Evolutionary conservation across 2,888 invertebrate genomes (phyloP).

Genomic region (Ecliptopera silaceata): DNA sequence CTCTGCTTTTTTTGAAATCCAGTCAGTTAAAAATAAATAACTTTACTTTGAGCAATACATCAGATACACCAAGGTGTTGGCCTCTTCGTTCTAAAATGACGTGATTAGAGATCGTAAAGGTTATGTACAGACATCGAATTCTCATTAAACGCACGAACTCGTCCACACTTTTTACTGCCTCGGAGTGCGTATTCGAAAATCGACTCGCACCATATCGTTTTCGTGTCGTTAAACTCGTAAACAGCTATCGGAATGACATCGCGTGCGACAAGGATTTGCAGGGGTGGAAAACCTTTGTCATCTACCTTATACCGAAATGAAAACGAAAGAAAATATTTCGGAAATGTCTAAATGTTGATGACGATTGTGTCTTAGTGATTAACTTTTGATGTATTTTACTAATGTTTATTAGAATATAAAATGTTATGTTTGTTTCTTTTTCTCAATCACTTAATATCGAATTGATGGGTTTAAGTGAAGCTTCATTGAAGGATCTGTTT

Average conservation of each 20-base stretch:
- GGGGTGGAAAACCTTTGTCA: slow-evolving; percentile 9
- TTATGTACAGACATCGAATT: slow-evolving; percentile 29
- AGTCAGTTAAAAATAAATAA: no score
- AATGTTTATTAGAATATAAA: no score
- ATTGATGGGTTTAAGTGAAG: no score
- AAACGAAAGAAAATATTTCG: no score
- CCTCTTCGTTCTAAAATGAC: slow-evolving; percentile 13
- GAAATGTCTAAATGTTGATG: no score
- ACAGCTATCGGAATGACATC: slow-evolving; percentile 37
- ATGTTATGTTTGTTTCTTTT: no score
- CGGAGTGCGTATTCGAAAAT: slow-evolving; percentile 34
- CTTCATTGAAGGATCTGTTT: no score
- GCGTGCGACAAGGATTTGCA: slow-evolving; percentile 26
- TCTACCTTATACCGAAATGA: not conserved
- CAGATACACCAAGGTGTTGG: slow-evolving; percentile 6
- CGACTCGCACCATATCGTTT: slow-evolving; percentile 35
- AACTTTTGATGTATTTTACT: no score
- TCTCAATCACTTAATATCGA: no score
- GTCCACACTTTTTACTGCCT: slow-evolving; percentile 30
- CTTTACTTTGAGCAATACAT: not conserved
- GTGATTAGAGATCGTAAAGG: slow-evolving; percentile 16
- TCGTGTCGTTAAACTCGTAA: slow-evolving; percentile 39
- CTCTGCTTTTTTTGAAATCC: no score
- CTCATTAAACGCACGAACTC: slow-evolving; percentile 30
- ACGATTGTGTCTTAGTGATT: no score